Base-by-base conservation (phyloP, 2,888 invertebrate genomes). In the Chaitophorus viminalis region DNA sequence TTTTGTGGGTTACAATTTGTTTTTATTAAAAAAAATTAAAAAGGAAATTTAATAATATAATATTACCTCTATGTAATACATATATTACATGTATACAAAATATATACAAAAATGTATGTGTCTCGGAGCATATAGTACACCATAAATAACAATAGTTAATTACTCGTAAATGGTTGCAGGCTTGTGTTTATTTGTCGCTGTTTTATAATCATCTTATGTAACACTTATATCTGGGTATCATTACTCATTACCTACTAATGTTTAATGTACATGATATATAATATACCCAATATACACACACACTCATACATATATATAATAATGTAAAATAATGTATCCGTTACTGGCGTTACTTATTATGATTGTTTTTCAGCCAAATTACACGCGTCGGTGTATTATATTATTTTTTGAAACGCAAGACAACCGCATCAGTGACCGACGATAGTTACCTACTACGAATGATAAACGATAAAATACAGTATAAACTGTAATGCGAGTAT, bases 121-220 rank as follows among this genome's bases (percentile, higher is more conserved):
- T 18, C 25, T 29, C 29, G 46, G 39, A 76, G 65, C 60, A 77
- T 84, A 77, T 46, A 46, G 46, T 46, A 54, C 86, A 72, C 78
- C 70, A 36, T 29, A 54, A 85, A 60, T 36, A 86, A 78, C 86
- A 86, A 86, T 86, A 36, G 60, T 78, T 86, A 86, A 86, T 86
- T 86, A 78, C 72, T 78, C 33, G 65, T 72, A 52, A 65, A 68
- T 21, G 52, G 70, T 78, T 17, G 60, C 25, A 60, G 21, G 21
- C 17, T 46, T 18, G 21, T 46, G n/a, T 31, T 3, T 29, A 54
- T 31, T n/a, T 33, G 36, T 52, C 31, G 36, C 46, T 70, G 21
- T 70, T 68, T 86, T 54, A 78, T 68, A 70, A 78, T 54, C 18
- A 5, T 76, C 65, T 85, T 77, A 9, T n/a, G 77, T 46, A 85